A percentile compares a stretch with the other conserved stretches of the same genome.
Evolutionary conservation across 1,140 invertebrate genomes (phyloP).

Genomic region (Brachionus paranguensis): DNA sequence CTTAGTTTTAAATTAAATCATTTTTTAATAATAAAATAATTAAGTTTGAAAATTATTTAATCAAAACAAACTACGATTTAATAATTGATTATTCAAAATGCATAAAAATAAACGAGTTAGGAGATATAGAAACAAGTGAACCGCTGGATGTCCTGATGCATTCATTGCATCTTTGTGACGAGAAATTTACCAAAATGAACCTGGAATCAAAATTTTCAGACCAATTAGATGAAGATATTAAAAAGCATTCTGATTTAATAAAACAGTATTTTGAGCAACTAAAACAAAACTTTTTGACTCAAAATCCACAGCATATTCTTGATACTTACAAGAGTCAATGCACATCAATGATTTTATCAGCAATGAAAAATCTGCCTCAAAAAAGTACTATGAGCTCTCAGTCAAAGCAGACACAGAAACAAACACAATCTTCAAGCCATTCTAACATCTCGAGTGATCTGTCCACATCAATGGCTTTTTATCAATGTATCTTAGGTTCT

Average conservation of each 20-base stretch:
- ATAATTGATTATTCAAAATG: conserved; percentile 30
- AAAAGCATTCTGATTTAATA: conserved; percentile 22
- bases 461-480: conserved; percentile 18
- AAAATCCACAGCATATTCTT: background rate
- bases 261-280: conserved; percentile 19
- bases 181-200: background rate
- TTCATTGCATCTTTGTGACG: conserved; percentile 18
- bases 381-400: background rate
- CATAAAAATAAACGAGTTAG: background rate
- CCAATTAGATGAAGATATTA: conserved; percentile 31
- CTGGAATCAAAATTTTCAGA: background rate
- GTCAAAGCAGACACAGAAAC: background rate
- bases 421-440: background rate
- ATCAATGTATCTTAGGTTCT: conserved; percentile 13
- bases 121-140: background rate
- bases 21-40: background rate
- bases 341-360: background rate
- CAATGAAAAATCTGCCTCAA: background rate
- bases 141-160: conserved; percentile 21
- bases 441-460: background rate
- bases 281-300: conserved; percentile 12
- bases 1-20: background rate
- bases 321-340: conserved; percentile 35
- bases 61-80: conserved; percentile 9
- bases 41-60: conserved; percentile 36